Evolutionary conservation across 2,113 vertebrate species (phyloP).

Genomic region (Orientallactaga bullata): DNA sequence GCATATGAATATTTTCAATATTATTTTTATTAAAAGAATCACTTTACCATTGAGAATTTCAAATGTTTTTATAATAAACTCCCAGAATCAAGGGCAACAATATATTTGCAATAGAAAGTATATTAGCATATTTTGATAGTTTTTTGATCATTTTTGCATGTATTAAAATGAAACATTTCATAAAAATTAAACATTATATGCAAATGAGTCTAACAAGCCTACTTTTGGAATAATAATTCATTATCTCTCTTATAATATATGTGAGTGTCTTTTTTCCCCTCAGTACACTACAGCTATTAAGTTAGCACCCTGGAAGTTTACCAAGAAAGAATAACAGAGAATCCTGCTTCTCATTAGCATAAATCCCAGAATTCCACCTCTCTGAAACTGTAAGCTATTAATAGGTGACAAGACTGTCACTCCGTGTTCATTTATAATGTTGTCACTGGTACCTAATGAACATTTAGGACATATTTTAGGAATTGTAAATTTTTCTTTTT

Average conservation of each 20-base stretch:
- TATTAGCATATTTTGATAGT: slow-evolving; percentile 87
- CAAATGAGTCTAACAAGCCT: slow-evolving; percentile 85
- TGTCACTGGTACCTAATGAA: slow-evolving; percentile 84
- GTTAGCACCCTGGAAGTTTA: slow-evolving; percentile 87
- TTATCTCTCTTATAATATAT: slow-evolving; percentile 85
- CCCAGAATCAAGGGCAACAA: slow-evolving; percentile 79
- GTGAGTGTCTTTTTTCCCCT: slow-evolving; percentile 78
- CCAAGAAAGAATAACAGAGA: slow-evolving; percentile 83
- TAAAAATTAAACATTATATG: slow-evolving; percentile 89
- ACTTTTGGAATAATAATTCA: slow-evolving; percentile 87
- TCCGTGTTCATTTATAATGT: slow-evolving; percentile 85
- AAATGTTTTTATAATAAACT: slow-evolving; percentile 85
- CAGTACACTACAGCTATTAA: slow-evolving; percentile 83
- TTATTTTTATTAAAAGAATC: slow-evolving; percentile 83
- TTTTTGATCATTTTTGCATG: slow-evolving; percentile 87
- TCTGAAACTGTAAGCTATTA: slow-evolving; percentile 85
- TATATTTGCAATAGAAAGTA: slow-evolving; percentile 83
- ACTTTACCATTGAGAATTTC: slow-evolving; percentile 81
- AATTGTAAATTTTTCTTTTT: slow-evolving; percentile 80
- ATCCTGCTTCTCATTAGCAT: slow-evolving; percentile 84
- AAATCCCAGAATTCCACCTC: slow-evolving; percentile 86
- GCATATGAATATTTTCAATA: slow-evolving; percentile 76
- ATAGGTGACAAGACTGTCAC: slow-evolving; percentile 87
- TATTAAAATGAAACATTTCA: slow-evolving; percentile 86
- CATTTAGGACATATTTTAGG: slow-evolving; percentile 85